Evolutionary conservation across 92 coral and sea anemone genomes (phyloP), one percentile per base, ranked within the genome.

Genomic region (Virgularia gustaviana): DNA sequence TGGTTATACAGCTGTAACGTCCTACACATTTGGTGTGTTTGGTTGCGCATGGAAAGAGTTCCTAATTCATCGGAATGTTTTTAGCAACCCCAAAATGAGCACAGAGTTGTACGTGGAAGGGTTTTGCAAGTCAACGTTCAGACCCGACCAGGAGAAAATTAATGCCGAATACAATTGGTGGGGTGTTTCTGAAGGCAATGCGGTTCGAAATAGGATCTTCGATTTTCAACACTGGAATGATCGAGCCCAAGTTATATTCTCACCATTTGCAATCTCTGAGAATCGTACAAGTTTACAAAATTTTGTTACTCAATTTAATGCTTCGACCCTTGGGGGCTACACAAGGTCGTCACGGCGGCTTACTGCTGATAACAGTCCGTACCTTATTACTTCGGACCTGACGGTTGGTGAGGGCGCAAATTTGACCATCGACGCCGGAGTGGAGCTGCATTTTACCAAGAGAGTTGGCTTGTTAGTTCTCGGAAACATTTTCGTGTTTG

Each of bases 401-500:
- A 88, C 78, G 20, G 71, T 88, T 15, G 44, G 71, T 0, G 49
- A 63, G 35, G 81, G 78, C 44, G 79, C 75, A 4, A 82, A 79
- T 16, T 77, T 88, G 6, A 77, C 70, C 8, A 78, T 88, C 36
- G 89, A 88, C 33, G 82, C 83, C 1, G 88, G 88, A 49, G 94
- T 88, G 1, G 72, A 72, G 58, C 37, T 88, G 9, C 38, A 30
- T 18, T 66, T 88, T 22, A 57, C 28, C 28, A 84, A 85, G 24
- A 73, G 86, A 34, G 43, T 56, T 13, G 82, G 91, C 57, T 56
- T 87, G 31, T 85, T 87, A 16, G 78, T 87, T 32, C 57, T 81
- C 39, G 94, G 94, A 33, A 86, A 79, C 8, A 78, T 88, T 6
- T 47, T 75, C n/a, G 94, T 89, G 5, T 39, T 36, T 27, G 94